Base-by-base conservation (phyloP, 2,888 invertebrate genomes). In the Meganola albula region DNA sequence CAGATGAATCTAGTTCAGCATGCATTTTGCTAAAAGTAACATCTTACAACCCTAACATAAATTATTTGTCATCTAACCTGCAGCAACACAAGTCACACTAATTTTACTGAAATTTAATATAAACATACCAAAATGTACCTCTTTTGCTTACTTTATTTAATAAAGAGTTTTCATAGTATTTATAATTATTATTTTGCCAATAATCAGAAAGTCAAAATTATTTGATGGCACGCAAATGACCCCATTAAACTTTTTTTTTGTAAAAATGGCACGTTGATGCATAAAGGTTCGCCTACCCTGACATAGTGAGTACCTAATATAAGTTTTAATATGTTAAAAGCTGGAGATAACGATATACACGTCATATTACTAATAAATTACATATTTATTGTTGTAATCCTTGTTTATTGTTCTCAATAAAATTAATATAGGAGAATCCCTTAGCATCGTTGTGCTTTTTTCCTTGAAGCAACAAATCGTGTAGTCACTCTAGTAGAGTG, bases 11-110 rank as follows among this genome's bases (percentile, higher is more conserved):
- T 9, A 49, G 48, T 46, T 53, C 43, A 53, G 46, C 53, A 45
- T 48, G 50, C 47, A 48, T 50, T 48, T 23, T 45, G 47, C 47
- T 53, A 44, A 47, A 47, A 45, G 44, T 41, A 40, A 44, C 43
- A 44, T 40, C 34, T 30, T 46, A 44, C 37, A 43, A 39, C 31
- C 37, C 39, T 37, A 32, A 43, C 23, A 39, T 44, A 39, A 29
- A 26, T 40, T 32, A 41, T 37, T 44, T 48, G 30, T 39, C 40
- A 34, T 44, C 40, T 37, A 39, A 44, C 20, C 42, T 44, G 40
- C 42, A 44, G 24, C 37, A 42, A 34, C 40, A 41, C 37, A 40
- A 42, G 32, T 44, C 40, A 33, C 35, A 40, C 39, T 27, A 41
- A 49, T 41, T 40, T 44, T 38, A 36, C 24, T 10, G 23, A 31